A percentile compares a stretch with the other conserved stretches of the same genome.
phyloP scores from a whole-genome alignment of 35 echinoderm and acorn worm species.

The Anneissia japonica region DNA sequence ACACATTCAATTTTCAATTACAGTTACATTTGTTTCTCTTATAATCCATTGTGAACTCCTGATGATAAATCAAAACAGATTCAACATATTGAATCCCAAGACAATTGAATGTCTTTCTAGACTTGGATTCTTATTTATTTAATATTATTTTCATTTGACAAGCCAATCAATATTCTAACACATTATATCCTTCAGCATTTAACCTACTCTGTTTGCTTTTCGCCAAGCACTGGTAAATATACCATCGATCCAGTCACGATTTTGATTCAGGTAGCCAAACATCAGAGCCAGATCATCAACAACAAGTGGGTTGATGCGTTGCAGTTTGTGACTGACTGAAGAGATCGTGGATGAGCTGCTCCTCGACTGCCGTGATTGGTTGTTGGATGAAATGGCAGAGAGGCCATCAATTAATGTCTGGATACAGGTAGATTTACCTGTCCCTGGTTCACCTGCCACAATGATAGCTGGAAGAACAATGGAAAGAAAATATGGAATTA shows the following conservation, averaged over 20 bases:
- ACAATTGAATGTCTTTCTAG: too few species aligned
- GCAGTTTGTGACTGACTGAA: conserved; percentile 92
- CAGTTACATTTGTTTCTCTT: too few species aligned
- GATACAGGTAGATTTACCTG: conserved; percentile 94
- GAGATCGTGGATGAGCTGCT: conserved; percentile 78
- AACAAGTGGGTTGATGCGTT: conserved; percentile 83
- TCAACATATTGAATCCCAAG: too few species aligned
- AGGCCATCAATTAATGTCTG: conserved; percentile 82
- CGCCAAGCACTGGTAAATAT: conserved; percentile 90
- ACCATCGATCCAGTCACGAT: conserved; percentile 94
- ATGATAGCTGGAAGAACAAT: conserved; percentile 69
- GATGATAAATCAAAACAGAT: too few species aligned
- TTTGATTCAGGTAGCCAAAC: conserved; percentile 92
- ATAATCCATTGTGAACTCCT: too few species aligned
- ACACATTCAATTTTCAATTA: background rate
- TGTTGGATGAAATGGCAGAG: conserved; percentile 62
- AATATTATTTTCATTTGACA: too few species aligned
- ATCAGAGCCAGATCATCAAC: conserved; percentile 88
- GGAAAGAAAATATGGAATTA: too few species aligned
- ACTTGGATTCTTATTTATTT: too few species aligned
- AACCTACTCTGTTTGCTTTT: conserved; percentile 89
- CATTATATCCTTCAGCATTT: too few species aligned
- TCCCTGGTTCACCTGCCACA: conserved; percentile 78
- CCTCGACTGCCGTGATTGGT: conserved; percentile 71
- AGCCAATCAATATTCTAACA: too few species aligned